phyloP scores from a whole-genome alignment of 1,140 invertebrate genomes.

The Listronotus oregonensis region DNA sequence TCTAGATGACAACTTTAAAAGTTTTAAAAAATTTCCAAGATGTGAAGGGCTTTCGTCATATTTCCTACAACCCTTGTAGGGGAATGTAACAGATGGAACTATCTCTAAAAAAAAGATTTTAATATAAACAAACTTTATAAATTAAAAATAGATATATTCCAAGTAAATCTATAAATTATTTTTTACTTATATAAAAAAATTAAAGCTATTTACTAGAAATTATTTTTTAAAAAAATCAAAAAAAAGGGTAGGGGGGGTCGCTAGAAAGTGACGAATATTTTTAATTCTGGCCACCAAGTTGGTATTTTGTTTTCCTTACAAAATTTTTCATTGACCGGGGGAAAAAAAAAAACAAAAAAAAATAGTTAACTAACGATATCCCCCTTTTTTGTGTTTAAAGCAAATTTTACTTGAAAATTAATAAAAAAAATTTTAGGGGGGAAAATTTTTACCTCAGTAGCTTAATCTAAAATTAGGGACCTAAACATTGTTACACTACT shows the following conservation, averaged over 20 bases:
- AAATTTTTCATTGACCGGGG: too few species aligned
- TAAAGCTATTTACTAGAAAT: conserved; percentile 44
- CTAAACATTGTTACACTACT: conserved; percentile 39
- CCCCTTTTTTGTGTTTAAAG: too few species aligned
- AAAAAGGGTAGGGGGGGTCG: too few species aligned
- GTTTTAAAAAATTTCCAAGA: conserved; percentile 33
- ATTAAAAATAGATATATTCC: conserved; percentile 51
- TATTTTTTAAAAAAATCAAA: conserved; percentile 44
- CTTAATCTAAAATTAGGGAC: conserved; percentile 38
- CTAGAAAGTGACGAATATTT: too few species aligned
- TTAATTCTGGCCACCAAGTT: too few species aligned
- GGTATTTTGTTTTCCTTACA: too few species aligned
- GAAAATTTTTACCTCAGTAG: conserved; percentile 47
- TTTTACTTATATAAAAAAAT: conserved; percentile 19
- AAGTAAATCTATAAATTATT: conserved; percentile 42
- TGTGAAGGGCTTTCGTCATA: conserved; percentile 33
- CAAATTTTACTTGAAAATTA: conserved; percentile 41
- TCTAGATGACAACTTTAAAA: conserved; percentile 37
- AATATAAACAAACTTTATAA: conserved; percentile 28
- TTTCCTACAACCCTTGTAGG: conserved; percentile 44
- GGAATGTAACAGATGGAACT: conserved; percentile 38
- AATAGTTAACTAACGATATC: too few species aligned
- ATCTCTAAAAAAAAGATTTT: conserved; percentile 3
- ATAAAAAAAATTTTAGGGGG: conserved; percentile 44
- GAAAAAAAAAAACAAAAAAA: too few species aligned